Evolutionary conservation across 92 coral and sea anemone genomes (phyloP).

Genomic region (Siderastrea siderea): DNA sequence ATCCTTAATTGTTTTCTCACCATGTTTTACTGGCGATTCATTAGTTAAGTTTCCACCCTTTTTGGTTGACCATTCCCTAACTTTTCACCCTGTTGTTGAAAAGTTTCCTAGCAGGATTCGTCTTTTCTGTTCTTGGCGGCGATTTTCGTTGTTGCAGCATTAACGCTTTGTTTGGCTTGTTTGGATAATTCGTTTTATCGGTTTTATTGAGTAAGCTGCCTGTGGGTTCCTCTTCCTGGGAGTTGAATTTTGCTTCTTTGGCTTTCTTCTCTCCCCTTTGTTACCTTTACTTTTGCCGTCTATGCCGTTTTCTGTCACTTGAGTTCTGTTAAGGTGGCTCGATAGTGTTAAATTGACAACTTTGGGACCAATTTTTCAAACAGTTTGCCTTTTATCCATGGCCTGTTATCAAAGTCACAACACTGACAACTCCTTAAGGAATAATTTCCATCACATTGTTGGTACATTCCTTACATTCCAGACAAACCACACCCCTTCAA

Average conservation of each 20-base stretch:
- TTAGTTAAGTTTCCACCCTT: not conserved
- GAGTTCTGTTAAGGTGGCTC: slow-evolving; percentile 89
- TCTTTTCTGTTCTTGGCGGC: slow-evolving; percentile 4
- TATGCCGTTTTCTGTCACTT: slow-evolving; percentile 36
- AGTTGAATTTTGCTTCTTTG: slow-evolving; percentile 31
- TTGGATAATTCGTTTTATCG: not conserved
- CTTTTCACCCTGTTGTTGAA: not conserved
- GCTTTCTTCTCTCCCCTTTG: not conserved
- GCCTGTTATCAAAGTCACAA: too few relatives aligned
- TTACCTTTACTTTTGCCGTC: slow-evolving; percentile 10
- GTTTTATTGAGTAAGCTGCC: not conserved
- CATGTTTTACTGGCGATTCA: slow-evolving; percentile 5
- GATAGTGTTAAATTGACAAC: too few relatives aligned
- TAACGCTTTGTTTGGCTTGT: not conserved
- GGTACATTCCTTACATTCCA: too few relatives aligned
- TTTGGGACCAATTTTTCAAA: too few relatives aligned
- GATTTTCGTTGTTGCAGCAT: slow-evolving; percentile 5
- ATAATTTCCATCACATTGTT: too few relatives aligned
- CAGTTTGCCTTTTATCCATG: too few relatives aligned
- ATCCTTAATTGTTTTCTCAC: not conserved
- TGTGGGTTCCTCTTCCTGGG: slow-evolving; percentile 12
- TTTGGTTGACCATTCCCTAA: not conserved
- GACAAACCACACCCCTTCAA: too few relatives aligned
- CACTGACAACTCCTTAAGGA: too few relatives aligned
- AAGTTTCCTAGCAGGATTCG: not conserved